phyloP scores from a whole-genome alignment of 2,888 invertebrate genomes.

The Acrobasis repandana region DNA sequence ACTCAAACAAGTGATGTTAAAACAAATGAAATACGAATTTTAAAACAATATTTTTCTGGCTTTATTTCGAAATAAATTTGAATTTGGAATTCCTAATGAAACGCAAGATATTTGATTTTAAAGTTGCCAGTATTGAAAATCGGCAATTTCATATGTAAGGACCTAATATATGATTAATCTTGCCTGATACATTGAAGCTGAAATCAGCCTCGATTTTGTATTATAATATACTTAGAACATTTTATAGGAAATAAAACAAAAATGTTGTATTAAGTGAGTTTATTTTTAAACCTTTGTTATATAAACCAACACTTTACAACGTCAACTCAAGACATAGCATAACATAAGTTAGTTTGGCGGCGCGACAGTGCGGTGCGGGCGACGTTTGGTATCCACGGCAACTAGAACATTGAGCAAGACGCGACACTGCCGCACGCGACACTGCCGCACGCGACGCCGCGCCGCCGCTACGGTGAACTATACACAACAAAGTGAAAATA shows the following conservation, averaged over 20 bases:
- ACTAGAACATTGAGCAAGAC: conserved; percentile 75
- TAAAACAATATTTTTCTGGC: too few relatives aligned
- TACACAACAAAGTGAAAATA: conserved; percentile 71
- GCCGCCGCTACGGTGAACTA: conserved; percentile 45
- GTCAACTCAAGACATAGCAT: conserved; percentile 63
- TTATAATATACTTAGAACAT: background rate
- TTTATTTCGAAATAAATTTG: too few relatives aligned
- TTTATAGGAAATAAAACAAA: conserved; percentile 52
- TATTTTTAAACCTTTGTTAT: conserved; percentile 82
- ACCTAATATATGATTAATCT: too few relatives aligned
- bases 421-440: conserved; percentile 19
- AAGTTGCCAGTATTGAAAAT: too few relatives aligned
- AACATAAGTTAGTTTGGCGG: conserved; percentile 40
- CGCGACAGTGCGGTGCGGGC: conserved; percentile 26
- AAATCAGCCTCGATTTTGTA: too few relatives aligned
- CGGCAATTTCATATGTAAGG: too few relatives aligned
- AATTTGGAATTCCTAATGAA: too few relatives aligned
- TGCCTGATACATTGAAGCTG: too few relatives aligned
- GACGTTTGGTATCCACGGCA: conserved; percentile 65
- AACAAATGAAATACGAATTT: too few relatives aligned
- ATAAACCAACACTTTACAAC: conserved; percentile 79
- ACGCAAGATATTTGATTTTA: too few relatives aligned
- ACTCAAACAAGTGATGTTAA: too few relatives aligned
- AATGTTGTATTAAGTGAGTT: conserved; percentile 75
- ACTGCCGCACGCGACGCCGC: conserved; percentile 11